Conservation (phyloP, 2,797 vertebrate species). For the Bradypus variegatus region DNA sequence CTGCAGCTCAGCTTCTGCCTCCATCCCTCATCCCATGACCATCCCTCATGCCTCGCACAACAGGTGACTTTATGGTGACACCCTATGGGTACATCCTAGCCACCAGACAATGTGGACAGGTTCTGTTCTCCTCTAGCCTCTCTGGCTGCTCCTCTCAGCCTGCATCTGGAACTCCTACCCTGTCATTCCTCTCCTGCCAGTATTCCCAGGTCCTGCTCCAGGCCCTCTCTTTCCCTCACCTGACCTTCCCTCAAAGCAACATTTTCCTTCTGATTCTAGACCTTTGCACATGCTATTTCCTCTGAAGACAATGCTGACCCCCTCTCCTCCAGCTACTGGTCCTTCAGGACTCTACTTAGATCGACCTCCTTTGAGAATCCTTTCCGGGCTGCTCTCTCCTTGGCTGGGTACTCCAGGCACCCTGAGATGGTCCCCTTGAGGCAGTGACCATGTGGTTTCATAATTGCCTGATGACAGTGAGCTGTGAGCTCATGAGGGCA, state of each 20-base stretch:
- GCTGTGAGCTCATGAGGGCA: neutral
- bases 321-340: neutral
- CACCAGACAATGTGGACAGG: neutral
- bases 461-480: neutral
- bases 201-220: neutral
- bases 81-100: neutral
- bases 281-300: neutral
- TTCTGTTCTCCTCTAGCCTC: neutral
- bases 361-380: neutral
- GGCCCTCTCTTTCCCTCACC: neutral
- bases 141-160: neutral
- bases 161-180: neutral
- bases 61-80: neutral
- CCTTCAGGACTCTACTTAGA: neutral
- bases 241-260: neutral
- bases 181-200: too few species aligned
- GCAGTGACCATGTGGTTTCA: too few species aligned
- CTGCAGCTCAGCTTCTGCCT: neutral
- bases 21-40: accelerated
- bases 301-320: neutral
- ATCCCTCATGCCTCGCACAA: neutral
- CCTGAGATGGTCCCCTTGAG: neutral
- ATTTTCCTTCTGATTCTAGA: neutral
- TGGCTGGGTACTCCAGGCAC: neutral
- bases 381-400: neutral